Evolutionary conservation across 2,888 invertebrate genomes (phyloP).

Genomic region (Ametastegia equiseti): DNA sequence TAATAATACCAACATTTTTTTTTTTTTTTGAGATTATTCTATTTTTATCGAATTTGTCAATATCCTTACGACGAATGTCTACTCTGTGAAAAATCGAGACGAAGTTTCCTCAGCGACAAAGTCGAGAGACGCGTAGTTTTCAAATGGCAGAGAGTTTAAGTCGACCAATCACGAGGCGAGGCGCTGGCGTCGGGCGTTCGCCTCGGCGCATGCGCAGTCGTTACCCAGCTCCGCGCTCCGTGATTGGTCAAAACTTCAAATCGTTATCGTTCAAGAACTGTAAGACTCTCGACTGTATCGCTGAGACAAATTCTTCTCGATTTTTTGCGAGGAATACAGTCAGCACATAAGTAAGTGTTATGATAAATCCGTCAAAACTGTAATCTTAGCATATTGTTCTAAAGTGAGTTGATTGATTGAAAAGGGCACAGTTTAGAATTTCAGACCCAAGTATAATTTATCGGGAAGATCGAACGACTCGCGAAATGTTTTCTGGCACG

Average conservation of each 20-base stretch:
- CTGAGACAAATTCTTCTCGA: neutral
- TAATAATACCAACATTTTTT: no score
- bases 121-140: neutral
- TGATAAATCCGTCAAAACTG: neutral
- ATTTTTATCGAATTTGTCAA: neutral
- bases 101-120: neutral
- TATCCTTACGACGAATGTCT: neutral
- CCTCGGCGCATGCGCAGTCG: neutral
- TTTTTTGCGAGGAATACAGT: neutral
- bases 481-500: neutral
- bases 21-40: neutral
- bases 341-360: neutral
- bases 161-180: constrained; percentile 9
- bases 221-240: neutral
- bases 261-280: neutral
- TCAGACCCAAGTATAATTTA: no score
- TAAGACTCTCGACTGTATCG: neutral
- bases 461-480: neutral
- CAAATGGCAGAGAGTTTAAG: neutral
- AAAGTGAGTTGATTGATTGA: neutral
- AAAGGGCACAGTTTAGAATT: no score
- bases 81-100: neutral
- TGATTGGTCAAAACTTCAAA: neutral
- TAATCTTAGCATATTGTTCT: neutral
- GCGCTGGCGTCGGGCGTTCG: neutral